Evolutionary conservation across 2,797 vertebrate species (phyloP), one percentile per base, ranked within the genome.

Genomic region (Mallotus villosus): DNA sequence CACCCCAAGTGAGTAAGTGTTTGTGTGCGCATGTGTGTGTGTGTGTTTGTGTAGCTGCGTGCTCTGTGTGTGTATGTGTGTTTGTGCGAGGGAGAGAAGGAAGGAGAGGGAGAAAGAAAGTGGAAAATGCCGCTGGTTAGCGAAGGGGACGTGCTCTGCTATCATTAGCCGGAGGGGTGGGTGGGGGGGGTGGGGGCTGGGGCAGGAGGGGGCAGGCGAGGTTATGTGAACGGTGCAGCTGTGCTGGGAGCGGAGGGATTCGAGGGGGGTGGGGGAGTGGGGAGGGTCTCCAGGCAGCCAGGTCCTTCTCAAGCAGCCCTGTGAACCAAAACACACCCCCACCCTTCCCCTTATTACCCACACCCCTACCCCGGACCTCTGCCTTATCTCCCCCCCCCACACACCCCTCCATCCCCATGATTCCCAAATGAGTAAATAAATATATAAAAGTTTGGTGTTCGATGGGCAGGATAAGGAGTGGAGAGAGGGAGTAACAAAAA

Each of bases 221-320:
- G 92, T 92, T 91, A 94, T 88, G 85, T 92, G 93, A 95, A 92
- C 88, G 87, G 92, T 94, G 94, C 91, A 92, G 89, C 81, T 94
- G 91, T 82, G 87, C 79, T 78, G 76, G 91, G 88, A 91, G 93
- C 92, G 77, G 86, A 93, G 94, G 91, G 94, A 94, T 94, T 95
- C 94, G 91, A 6, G 32, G 32, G 32, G 32, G 32, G 32, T 8
- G 6, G 32, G 37, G 14, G 34, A 82, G 84, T 1, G n/a, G 59
- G 68, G 60, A 19, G 72, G 2, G 63, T 86, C 91, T 85, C 88
- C 83, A 87, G 85, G 92, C 86, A 90, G 79, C 81, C 88, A 86
- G 87, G 89, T 91, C 87, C 85, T 85, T 82, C 76, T 90, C 87
- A 91, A 90, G 93, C 12, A 91, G 88, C 84, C 92, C 87, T 90